phyloP scores from a whole-genome alignment of 2,888 invertebrate species.

The Hypena proboscidalis region DNA sequence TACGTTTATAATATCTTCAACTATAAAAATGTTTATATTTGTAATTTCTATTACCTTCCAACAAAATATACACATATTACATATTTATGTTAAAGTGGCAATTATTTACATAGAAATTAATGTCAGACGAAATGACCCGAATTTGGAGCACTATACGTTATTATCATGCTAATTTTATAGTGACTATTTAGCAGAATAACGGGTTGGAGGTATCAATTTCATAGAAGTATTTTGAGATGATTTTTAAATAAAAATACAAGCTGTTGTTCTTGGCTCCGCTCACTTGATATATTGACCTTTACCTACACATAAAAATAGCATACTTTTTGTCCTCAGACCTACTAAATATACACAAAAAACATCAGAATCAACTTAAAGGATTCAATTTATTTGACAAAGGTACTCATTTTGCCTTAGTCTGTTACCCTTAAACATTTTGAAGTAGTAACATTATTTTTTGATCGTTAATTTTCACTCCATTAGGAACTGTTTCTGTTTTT shows the following conservation, averaged over 20 bases:
- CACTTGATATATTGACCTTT: too few relatives aligned
- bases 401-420: too few relatives aligned
- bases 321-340: too few relatives aligned
- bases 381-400: too few relatives aligned
- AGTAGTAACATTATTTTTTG: too few relatives aligned
- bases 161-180: conserved; percentile 64
- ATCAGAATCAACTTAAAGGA: too few relatives aligned
- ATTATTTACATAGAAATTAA: conserved; percentile 47
- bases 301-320: too few relatives aligned
- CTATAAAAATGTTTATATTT: neutral
- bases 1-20: too few relatives aligned
- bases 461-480: too few relatives aligned
- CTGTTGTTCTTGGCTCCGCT: too few relatives aligned
- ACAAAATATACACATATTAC: conserved; percentile 1
- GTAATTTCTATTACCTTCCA: conserved; percentile 3
- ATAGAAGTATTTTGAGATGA: conserved; percentile 34
- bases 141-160: conserved; percentile 55
- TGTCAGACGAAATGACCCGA: conserved; percentile 41
- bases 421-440: too few relatives aligned
- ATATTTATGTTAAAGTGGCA: conserved; percentile 36
- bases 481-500: conserved; percentile 10
- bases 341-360: too few relatives aligned
- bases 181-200: conserved; percentile 39
- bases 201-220: conserved; percentile 22
- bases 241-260: conserved; percentile 14